These are phyloP conservation scores for Andrena bucephala DNA, from an alignment of 2,888 invertebrate species.

Conservation along the genomic window DNA sequence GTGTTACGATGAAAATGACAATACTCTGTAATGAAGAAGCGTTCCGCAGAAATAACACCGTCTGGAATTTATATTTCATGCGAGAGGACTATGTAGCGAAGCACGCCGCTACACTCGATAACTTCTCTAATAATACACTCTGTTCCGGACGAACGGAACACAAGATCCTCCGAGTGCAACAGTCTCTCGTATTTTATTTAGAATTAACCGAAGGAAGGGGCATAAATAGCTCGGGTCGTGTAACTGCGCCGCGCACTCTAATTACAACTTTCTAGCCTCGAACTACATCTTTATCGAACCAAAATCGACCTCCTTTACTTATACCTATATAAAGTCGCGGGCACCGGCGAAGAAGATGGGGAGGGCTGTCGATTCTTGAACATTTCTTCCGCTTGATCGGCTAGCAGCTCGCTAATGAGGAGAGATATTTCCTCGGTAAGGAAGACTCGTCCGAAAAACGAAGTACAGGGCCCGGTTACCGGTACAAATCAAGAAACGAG, in stretches of 20 bases:
- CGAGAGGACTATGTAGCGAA: not conserved
- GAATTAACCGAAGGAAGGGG: constrained; percentile 12
- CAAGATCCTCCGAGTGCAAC: constrained; percentile 8
- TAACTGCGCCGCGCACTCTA: not conserved
- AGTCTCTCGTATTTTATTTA: constrained; percentile 8
- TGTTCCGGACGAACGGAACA: not conserved
- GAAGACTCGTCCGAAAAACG: not conserved
- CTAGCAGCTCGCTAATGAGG: constrained; percentile 15
- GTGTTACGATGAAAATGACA: not conserved
- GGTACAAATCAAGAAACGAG: not conserved
- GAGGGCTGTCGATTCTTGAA: not conserved
- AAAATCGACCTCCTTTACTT: not conserved
- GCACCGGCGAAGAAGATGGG: not conserved
- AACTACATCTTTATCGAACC: constrained; percentile 13
- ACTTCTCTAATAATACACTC: constrained; percentile 18
- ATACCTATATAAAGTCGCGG: not conserved
- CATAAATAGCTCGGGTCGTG: not conserved
- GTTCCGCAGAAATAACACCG: constrained; percentile 18
- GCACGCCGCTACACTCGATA: not conserved
- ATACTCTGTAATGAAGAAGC: not conserved
- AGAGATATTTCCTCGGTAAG: constrained; percentile 19
- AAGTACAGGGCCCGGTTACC: not conserved
- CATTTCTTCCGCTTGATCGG: constrained; percentile 1
- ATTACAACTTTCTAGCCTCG: constrained; percentile 14
- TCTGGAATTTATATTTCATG: constrained; percentile 22